Percentiles rank a stretch among this genome's conserved stretches.
Evolutionary conservation across 2,888 invertebrate genomes (phyloP).

Genomic region (Andrena trimmerana): DNA sequence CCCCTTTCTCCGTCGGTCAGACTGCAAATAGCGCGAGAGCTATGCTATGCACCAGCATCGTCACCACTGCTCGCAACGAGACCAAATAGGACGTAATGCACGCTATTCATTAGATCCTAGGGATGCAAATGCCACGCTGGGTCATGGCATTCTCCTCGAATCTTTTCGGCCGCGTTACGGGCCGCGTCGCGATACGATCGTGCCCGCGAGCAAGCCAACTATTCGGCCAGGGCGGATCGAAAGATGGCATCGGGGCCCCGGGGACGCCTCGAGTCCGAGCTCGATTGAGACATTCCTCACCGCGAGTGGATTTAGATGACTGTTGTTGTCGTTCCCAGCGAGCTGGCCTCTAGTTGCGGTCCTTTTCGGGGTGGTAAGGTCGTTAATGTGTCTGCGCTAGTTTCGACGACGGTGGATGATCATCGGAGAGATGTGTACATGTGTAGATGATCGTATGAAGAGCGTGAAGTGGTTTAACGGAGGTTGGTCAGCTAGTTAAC

Average conservation of each 20-base stretch:
- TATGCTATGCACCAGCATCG: constrained; percentile 78
- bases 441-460: background rate
- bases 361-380: background rate
- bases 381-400: background rate
- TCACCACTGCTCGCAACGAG: constrained; percentile 77
- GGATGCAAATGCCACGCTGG: constrained; percentile 79
- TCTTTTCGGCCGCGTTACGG: constrained; percentile 58
- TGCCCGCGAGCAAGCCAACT: constrained; percentile 61
- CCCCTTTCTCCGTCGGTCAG: constrained; percentile 35
- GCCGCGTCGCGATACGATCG: constrained; percentile 37
- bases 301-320: background rate
- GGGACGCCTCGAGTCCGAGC: constrained; percentile 14
- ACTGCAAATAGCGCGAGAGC: constrained; percentile 81
- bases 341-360: background rate
- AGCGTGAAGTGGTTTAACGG: background rate
- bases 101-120: constrained; percentile 81
- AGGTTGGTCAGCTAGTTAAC: background rate
- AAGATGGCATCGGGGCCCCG: constrained; percentile 42
- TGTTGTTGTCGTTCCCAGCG: background rate
- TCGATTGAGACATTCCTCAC: constrained; percentile 47
- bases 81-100: constrained; percentile 80
- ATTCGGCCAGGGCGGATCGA: constrained; percentile 59
- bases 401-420: background rate
- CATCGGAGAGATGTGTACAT: background rate
- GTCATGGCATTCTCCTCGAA: constrained; percentile 79